Evolutionary conservation across 1,140 invertebrate species (phyloP).

Genomic region (Neodiprion pinetum): DNA sequence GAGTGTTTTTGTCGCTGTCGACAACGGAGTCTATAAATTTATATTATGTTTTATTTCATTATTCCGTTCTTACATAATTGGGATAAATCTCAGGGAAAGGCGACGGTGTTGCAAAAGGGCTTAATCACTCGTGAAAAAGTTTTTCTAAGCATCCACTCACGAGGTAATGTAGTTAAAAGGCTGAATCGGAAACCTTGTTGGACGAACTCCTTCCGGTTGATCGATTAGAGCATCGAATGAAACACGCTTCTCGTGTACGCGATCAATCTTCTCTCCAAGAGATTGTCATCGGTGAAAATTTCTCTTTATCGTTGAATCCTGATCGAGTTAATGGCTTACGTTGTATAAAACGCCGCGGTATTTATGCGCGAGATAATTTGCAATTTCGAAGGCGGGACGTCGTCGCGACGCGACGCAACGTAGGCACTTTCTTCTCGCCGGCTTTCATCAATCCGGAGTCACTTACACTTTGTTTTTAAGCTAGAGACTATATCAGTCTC

Average conservation of each 20-base stretch:
- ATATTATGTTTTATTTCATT: no score
- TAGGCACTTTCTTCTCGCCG: neutral
- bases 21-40: no score
- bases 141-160: neutral
- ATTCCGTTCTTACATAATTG: no score
- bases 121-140: neutral
- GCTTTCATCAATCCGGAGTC: neutral
- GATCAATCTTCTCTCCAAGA: conserved; percentile 3
- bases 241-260: conserved; percentile 9
- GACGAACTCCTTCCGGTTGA: conserved; percentile 10
- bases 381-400: neutral
- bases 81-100: no score
- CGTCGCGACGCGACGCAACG: neutral
- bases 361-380: neutral
- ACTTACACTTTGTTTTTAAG: neutral
- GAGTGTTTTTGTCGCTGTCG: no score
- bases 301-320: conserved; percentile 1
- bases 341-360: neutral
- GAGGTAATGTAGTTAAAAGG: neutral
- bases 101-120: neutral
- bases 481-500: neutral
- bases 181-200: neutral
- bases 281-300: conserved; percentile 8
- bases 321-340: conserved; percentile 11
- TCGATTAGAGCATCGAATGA: conserved; percentile 7